Evolutionary conservation across 2,797 vertebrate species (phyloP).

Genomic region (Corythornis leucogaster): DNA sequence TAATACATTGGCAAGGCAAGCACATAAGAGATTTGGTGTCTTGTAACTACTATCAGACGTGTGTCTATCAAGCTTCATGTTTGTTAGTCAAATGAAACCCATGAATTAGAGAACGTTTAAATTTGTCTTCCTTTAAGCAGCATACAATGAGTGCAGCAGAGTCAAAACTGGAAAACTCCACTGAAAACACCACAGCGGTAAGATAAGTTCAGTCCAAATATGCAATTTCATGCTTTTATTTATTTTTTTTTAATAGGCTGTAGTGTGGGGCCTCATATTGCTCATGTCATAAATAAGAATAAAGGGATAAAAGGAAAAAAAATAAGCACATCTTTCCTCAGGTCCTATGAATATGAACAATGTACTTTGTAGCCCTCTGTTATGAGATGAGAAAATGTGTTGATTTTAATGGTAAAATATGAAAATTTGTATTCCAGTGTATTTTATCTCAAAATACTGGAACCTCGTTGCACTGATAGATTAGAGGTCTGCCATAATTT

Average conservation of each 20-base stretch:
- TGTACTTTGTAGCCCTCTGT: constrained; percentile 31
- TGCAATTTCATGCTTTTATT: constrained; percentile 3
- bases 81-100: constrained; percentile 77
- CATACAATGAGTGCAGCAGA: constrained; percentile 58
- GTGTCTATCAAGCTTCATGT: constrained; percentile 75
- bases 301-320: constrained; percentile 53
- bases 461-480: constrained; percentile 1
- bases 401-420: constrained; percentile 26
- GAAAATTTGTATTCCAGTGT: constrained; percentile 23
- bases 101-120: constrained; percentile 72
- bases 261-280: not conserved
- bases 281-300: constrained; percentile 44
- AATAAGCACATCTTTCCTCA: constrained; percentile 14
- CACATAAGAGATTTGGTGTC: constrained; percentile 83
- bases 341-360: constrained; percentile 59
- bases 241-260: not conserved
- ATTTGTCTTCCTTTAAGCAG: constrained; percentile 69
- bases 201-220: constrained; percentile 72
- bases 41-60: constrained; percentile 73
- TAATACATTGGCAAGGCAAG: constrained; percentile 80
- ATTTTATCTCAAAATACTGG: constrained; percentile 28
- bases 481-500: not conserved
- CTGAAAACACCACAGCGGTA: constrained; percentile 74
- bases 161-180: constrained; percentile 57
- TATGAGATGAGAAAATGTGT: constrained; percentile 19